Evolutionary conservation across 64 coral and sea anemone species (phyloP), one percentile per base, ranked within the genome.

Genomic region (Montipora foliosa): DNA sequence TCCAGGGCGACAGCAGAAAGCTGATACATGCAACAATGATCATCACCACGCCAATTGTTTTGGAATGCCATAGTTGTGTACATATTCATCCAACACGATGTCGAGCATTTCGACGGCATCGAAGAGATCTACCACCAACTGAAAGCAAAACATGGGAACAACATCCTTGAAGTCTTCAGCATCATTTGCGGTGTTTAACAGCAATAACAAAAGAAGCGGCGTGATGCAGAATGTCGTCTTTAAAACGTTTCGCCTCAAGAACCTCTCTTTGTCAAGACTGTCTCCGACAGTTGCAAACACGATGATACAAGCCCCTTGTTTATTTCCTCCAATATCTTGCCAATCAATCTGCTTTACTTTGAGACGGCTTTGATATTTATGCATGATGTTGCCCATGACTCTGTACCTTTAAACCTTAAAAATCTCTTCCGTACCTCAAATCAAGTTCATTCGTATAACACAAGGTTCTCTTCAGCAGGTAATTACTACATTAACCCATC

Each of bases 81-180:
- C 46, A 5, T 79, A 52, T 49, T 88, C 79, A 37, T 93, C 87
- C 13, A 94, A 44, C 0, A 94, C 14, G 1, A 94, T 53, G 25
- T 90, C 87, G 1, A 94, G n/a, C 22, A 90, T 76, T 75, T 90
- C 93, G 14, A 94, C 73, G 1, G 78, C 67, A 85, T 96, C 95
- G 46, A 96, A 93, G 4, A 96, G 55, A 52, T 96, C 87, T 15
- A 96, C 5, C 19, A 80, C 53, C 25, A 87, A 81, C 1, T 48
- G 20, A 2, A 88, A 15, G 1, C 45, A 89, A 0, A 96, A 60
- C 14, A 37, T 37, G 17, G 16, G 7, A 19, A 84, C 50, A 1
- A 90, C 7, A 2, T 85, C 57, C 3, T 1, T 10, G 10, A 75
- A 51, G 6, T 80, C 19, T 10, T 49, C 15, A 0, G 12, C 10